A percentile compares a stretch with the other conserved stretches of the same genome.
Evolutionary conservation across 2,113 vertebrate genomes (phyloP).

Genomic region (Chionodraco myersi): DNA sequence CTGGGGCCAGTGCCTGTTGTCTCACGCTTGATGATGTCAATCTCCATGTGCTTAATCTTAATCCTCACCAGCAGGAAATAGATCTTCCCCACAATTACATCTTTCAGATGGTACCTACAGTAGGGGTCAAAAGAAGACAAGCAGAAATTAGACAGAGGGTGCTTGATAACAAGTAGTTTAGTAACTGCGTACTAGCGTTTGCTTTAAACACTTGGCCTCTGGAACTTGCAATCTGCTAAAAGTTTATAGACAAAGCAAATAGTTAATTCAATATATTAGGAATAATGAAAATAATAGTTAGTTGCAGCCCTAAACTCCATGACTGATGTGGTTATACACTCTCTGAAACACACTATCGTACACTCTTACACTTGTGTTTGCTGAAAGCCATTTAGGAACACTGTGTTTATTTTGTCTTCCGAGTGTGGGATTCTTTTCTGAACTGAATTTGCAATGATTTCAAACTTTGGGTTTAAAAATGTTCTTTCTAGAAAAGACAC

Average conservation of each 20-base stretch:
- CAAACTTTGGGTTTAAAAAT: not conserved
- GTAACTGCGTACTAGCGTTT: no score
- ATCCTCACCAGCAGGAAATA: constrained; percentile 98
- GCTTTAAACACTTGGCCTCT: not conserved
- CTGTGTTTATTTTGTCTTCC: not conserved
- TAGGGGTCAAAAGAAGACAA: not conserved
- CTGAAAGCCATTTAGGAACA: not conserved
- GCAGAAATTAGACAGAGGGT: not conserved
- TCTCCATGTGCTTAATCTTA: constrained; percentile 99
- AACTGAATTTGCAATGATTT: not conserved
- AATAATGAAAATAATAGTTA: not conserved
- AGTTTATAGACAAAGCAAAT: not conserved
- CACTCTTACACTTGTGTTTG: not conserved
- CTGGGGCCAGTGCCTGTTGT: constrained; percentile 96
- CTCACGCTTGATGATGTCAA: constrained; percentile 97
- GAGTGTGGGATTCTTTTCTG: not conserved
- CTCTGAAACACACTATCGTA: not conserved
- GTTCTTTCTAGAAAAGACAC: not conserved
- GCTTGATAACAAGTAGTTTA: not conserved
- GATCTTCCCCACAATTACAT: constrained; percentile 98
- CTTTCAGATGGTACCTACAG: constrained; percentile 94
- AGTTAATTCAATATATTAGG: not conserved
- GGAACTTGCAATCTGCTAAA: not conserved
- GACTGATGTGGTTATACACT: not conserved
- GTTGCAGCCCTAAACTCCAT: not conserved